These are phyloP conservation scores for Psittacula cyanocephala DNA, from an alignment of 2,113 vertebrate genomes.

Conservation along the genomic window DNA sequence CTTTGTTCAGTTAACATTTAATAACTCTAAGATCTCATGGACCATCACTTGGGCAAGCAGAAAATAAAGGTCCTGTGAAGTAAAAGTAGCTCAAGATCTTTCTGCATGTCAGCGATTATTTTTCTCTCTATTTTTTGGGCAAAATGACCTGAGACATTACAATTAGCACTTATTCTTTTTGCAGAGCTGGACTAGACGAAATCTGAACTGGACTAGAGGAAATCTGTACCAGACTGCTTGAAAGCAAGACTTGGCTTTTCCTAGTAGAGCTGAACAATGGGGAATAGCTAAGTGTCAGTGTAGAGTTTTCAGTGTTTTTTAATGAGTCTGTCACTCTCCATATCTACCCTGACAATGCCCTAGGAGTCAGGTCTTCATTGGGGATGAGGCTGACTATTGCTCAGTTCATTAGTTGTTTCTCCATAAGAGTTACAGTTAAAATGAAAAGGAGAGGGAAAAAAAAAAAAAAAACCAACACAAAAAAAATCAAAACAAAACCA, in stretches of 20 bases:
- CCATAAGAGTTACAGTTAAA: not conserved
- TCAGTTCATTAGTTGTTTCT: not conserved
- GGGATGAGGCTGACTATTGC: rapidly evolving
- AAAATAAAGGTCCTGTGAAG: not conserved
- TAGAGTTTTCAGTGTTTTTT: not conserved
- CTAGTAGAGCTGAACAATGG: not conserved
- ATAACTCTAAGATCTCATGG: not conserved
- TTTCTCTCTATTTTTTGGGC: not conserved
- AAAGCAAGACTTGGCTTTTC: not conserved
- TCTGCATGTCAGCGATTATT: rapidly evolving
- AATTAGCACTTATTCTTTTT: not conserved
- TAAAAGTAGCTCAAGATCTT: not conserved
- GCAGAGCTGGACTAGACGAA: not conserved
- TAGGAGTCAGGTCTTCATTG: not conserved
- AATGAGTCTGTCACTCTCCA: not conserved
- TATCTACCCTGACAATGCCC: not conserved
- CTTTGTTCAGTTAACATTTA: not conserved
- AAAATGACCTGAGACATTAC: not conserved
- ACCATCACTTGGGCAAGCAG: not conserved
- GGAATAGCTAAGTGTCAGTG: not conserved
- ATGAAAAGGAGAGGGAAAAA: not conserved
- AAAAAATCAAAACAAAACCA: too few relatives aligned
- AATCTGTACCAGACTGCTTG: not conserved
- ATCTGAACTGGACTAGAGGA: not conserved
- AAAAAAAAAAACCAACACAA: too few relatives aligned